These are phyloP conservation scores for Morinoia aosen DNA, from an alignment of 2,888 invertebrate genomes.

Conservation along the genomic window DNA sequence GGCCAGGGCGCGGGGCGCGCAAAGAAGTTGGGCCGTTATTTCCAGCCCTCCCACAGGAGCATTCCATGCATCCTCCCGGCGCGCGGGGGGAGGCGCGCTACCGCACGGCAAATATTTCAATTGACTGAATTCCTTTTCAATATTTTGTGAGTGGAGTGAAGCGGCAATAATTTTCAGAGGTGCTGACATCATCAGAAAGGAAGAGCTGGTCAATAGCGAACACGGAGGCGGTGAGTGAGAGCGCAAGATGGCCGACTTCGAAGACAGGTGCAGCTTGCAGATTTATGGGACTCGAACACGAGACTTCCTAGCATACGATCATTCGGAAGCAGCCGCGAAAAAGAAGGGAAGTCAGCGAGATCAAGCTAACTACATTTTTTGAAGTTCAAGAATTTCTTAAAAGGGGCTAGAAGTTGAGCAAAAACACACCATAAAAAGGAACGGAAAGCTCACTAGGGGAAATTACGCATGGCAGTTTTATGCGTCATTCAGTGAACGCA, in stretches of 20 bases:
- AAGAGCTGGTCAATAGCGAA: constrained; percentile 38
- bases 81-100: background rate
- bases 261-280: constrained; percentile 22
- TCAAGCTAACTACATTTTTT: background rate
- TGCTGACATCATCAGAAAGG: constrained; percentile 51
- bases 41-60: constrained; percentile 18
- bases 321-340: background rate
- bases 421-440: background rate
- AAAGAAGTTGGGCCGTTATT: constrained; percentile 12
- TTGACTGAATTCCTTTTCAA: constrained; percentile 46
- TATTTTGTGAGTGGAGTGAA: constrained; percentile 48
- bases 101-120: constrained; percentile 42
- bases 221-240: constrained; percentile 37
- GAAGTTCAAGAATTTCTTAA: background rate
- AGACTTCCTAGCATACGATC: constrained; percentile 33
- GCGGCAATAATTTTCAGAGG: constrained; percentile 31
- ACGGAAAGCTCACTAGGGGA: background rate
- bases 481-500: background rate
- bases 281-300: constrained; percentile 9
- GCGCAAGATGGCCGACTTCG: constrained; percentile 46
- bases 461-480: background rate
- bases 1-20: background rate
- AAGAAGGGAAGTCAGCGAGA: background rate
- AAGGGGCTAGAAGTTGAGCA: background rate
- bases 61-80: background rate